Percentiles rank a stretch among this genome's conserved stretches.
phyloP scores from a whole-genome alignment of 2,888 invertebrate genomes.

The Caenorhabditis parvicauda region DNA sequence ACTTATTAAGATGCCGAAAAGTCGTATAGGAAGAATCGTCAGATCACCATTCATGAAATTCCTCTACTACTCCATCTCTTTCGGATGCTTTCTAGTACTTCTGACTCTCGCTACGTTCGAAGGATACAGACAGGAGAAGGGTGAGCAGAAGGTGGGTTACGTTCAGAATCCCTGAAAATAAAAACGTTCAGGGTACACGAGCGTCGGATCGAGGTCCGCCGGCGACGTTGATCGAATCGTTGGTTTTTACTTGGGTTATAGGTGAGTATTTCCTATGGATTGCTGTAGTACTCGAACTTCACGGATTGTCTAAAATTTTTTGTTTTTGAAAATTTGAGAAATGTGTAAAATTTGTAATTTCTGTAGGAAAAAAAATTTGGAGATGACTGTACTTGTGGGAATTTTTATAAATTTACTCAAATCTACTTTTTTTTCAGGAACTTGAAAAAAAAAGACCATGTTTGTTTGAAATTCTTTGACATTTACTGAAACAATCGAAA shows the following conservation, averaged over 20 bases:
- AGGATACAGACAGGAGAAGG: conserved; percentile 53
- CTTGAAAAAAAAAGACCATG: too few relatives aligned
- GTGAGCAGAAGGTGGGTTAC: conserved; percentile 25
- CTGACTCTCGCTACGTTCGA: conserved; percentile 65
- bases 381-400: too few relatives aligned
- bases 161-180: background rate
- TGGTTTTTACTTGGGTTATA: conserved; percentile 68
- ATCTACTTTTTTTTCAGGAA: too few relatives aligned
- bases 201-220: conserved; percentile 65
- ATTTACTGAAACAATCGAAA: background rate
- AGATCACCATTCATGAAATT: conserved; percentile 70
- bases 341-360: too few relatives aligned
- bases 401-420: too few relatives aligned
- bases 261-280: conserved; percentile 58
- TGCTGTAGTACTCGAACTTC: background rate
- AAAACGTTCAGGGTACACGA: conserved; percentile 47
- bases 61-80: conserved; percentile 69
- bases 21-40: conserved; percentile 66
- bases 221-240: conserved; percentile 67
- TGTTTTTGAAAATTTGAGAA: background rate
- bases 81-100: conserved; percentile 67
- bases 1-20: conserved; percentile 63
- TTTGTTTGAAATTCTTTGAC: background rate
- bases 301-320: background rate
- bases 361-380: too few relatives aligned